Conservation (phyloP, 2,797 vertebrate genomes). For the Periophthalmus magnuspinnatus region DNA sequence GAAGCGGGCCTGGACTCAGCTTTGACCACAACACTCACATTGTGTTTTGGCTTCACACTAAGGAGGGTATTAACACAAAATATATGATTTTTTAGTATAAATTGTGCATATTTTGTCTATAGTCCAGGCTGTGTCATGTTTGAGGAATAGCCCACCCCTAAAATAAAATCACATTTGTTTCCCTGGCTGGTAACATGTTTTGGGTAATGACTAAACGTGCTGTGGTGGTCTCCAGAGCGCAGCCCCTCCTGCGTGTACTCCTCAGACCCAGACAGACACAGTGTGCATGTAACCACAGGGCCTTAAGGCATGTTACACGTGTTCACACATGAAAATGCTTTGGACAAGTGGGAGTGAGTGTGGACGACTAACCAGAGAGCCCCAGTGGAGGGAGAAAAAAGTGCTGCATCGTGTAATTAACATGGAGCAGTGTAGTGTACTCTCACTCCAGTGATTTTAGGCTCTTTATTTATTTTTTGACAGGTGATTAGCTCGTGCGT, state of each 20-base stretch:
- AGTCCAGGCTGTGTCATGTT: not conserved
- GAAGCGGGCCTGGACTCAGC: too few relatives aligned
- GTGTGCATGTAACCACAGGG: slow-evolving; percentile 44
- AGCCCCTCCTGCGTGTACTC: slow-evolving; percentile 1
- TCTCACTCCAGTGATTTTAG: not conserved
- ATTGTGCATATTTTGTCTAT: not conserved
- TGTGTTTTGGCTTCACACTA: not conserved
- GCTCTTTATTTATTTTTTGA: not conserved
- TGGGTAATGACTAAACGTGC: slow-evolving; percentile 35
- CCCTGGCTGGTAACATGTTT: not conserved
- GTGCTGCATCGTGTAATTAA: slow-evolving; percentile 32
- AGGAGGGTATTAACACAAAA: not conserved
- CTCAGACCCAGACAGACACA: slow-evolving; percentile 30
- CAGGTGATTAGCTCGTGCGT: not conserved
- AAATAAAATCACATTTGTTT: not conserved
- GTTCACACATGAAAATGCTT: slow-evolving; percentile 58
- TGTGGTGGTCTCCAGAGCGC: slow-evolving; percentile 54
- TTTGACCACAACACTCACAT: too few relatives aligned
- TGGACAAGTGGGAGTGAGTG: slow-evolving; percentile 49
- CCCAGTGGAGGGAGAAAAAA: slow-evolving; percentile 34
- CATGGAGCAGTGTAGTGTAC: not conserved
- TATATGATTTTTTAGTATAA: not conserved
- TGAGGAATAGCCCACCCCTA: not conserved
- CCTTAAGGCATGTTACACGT: slow-evolving; percentile 65
- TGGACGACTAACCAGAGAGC: slow-evolving; percentile 27